phyloP scores from a whole-genome alignment of 2,113 vertebrate genomes.

The Apteryx owenii region DNA sequence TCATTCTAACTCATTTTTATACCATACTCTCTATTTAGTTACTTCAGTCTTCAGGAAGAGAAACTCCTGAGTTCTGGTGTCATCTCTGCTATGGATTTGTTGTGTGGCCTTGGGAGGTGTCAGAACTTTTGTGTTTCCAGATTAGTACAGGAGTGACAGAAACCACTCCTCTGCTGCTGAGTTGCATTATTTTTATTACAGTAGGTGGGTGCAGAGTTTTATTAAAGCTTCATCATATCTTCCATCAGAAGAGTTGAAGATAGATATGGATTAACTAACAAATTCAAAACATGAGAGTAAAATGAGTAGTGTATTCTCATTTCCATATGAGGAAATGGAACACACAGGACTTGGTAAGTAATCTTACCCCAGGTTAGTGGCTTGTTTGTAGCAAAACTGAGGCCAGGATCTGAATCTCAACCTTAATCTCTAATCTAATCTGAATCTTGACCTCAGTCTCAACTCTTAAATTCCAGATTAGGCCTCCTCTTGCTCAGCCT shows the following conservation, averaged over 20 bases:
- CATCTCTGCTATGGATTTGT: background rate
- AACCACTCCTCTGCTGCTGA: background rate
- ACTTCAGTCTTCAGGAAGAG: background rate
- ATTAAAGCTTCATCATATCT: background rate
- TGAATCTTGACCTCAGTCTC: background rate
- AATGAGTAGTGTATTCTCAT: background rate
- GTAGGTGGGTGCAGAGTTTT: background rate
- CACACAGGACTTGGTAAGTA: background rate
- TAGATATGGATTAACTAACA: background rate
- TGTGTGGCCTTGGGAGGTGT: accelerated
- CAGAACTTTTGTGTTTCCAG: background rate
- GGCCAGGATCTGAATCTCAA: background rate
- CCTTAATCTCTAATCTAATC: no score
- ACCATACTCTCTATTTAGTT: background rate
- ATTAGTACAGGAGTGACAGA: background rate
- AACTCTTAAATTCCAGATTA: background rate
- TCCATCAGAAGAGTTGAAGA: accelerated
- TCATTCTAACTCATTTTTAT: background rate
- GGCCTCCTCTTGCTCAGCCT: background rate
- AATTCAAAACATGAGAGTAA: background rate
- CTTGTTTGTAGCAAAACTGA: background rate
- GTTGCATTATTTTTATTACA: background rate
- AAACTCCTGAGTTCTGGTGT: background rate
- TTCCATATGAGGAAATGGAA: background rate
- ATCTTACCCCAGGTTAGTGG: background rate